A percentile compares a stretch with the other conserved stretches of the same genome.
phyloP scores from a whole-genome alignment of 2,797 vertebrate species.

The Myotis myotis region DNA sequence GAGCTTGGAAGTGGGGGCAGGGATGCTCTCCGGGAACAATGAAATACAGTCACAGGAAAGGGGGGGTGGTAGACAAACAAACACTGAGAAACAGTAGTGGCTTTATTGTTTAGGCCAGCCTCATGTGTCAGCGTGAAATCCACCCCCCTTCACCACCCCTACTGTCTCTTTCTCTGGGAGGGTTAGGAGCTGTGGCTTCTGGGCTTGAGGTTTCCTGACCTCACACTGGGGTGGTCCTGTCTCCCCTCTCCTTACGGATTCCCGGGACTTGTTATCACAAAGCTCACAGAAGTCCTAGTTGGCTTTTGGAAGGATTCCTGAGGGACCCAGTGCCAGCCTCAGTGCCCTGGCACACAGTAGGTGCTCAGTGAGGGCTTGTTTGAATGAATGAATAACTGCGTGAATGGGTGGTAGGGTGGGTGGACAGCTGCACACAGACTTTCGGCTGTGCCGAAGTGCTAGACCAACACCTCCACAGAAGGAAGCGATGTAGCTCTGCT shows the following conservation, averaged over 20 bases:
- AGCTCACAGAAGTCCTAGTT: neutral
- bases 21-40: constrained; percentile 70
- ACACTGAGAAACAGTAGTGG: constrained; percentile 64
- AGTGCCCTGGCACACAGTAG: constrained; percentile 32
- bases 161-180: neutral
- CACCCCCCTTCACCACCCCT: no score
- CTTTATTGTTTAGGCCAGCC: constrained; percentile 69
- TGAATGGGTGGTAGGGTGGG: constrained; percentile 61
- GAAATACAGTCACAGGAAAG: constrained; percentile 63
- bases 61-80: constrained; percentile 67
- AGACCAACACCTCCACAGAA: constrained; percentile 77
- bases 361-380: constrained; percentile 31
- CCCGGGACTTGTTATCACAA: neutral
- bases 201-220: neutral
- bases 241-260: neutral
- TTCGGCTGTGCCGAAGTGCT: constrained; percentile 53
- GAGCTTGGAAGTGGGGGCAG: constrained; percentile 57
- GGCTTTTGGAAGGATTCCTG: neutral
- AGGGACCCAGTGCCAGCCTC: neutral
- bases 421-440: constrained; percentile 40
- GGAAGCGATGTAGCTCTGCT: constrained; percentile 34
- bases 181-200: neutral
- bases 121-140: constrained; percentile 42
- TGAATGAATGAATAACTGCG: neutral
- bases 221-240: neutral